These are phyloP conservation scores for Ichneumon xanthorius DNA, from an alignment of 2,888 invertebrate species.

Conservation along the genomic window DNA sequence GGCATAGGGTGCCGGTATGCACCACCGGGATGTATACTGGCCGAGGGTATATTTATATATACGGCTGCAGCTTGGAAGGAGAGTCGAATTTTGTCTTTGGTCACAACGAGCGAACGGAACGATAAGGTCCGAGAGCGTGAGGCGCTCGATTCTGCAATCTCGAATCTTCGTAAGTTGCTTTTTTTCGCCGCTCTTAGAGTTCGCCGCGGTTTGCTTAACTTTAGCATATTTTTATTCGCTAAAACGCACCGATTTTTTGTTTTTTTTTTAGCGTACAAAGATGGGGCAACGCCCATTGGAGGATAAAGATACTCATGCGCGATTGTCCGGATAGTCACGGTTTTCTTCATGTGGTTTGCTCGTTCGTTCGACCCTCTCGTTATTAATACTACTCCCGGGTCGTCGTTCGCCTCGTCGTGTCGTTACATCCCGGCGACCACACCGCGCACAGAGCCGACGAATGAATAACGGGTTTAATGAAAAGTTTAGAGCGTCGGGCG, in stretches of 20 bases:
- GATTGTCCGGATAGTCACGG: conserved; percentile 10
- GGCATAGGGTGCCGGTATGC: not conserved
- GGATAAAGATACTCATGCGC: not conserved
- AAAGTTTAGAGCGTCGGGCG: conserved; percentile 69
- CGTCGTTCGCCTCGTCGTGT: conserved; percentile 38
- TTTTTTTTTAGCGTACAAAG: not conserved
- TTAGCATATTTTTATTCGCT: conserved; percentile 11
- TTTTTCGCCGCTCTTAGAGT: not conserved
- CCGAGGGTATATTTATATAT: conserved; percentile 1
- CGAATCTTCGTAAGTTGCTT: not conserved
- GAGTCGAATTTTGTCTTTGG: not conserved
- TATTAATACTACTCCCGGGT: conserved; percentile 51
- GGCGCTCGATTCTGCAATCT: conserved; percentile 4
- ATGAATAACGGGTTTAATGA: conserved; percentile 74
- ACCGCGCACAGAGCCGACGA: conserved; percentile 44
- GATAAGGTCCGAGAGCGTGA: not conserved
- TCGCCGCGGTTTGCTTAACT: not conserved
- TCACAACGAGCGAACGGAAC: not conserved
- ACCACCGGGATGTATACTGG: not conserved
- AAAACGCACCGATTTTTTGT: not conserved
- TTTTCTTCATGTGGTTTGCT: conserved; percentile 35
- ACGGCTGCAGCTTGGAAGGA: not conserved
- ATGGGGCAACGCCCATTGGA: not conserved
- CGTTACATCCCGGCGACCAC: conserved; percentile 12
- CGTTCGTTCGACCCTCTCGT: conserved; percentile 23